Conservation (phyloP, 2,113 vertebrate genomes). For the Otocyon megalotis region DNA sequence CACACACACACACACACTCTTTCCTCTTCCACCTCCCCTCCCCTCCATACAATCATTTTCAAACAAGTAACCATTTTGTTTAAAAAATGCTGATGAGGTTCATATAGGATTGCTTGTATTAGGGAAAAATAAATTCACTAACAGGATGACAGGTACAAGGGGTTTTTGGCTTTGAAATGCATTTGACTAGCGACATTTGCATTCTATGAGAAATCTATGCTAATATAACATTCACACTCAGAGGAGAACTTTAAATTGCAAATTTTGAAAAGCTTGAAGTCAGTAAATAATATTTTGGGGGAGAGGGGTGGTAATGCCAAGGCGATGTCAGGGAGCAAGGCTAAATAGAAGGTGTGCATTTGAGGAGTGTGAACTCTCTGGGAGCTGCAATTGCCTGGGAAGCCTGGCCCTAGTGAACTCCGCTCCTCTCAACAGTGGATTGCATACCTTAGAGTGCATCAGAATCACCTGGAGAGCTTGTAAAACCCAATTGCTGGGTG, state of each 20-base stretch:
- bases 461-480: not conserved
- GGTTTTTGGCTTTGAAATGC: slow-evolving; percentile 63
- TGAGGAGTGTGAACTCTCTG: not conserved
- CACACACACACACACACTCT: not conserved
- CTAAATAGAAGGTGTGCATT: not conserved
- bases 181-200: slow-evolving; percentile 61
- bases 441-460: not conserved
- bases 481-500: not conserved
- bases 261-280: slow-evolving; percentile 73
- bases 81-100: slow-evolving; percentile 46
- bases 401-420: not conserved
- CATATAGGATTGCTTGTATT: slow-evolving; percentile 37
- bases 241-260: slow-evolving; percentile 79
- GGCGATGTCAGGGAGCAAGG: not conserved
- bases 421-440: not conserved
- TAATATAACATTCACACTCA: slow-evolving; percentile 75
- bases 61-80: slow-evolving; percentile 47
- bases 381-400: not conserved
- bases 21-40: not conserved
- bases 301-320: not conserved
- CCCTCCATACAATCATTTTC: not conserved
- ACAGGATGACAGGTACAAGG: slow-evolving; percentile 66
- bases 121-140: slow-evolving; percentile 62
- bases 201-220: slow-evolving; percentile 77
- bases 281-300: slow-evolving; percentile 66